phyloP scores from a whole-genome alignment of 2,113 vertebrate species.

The Actenoides hombroni region DNA sequence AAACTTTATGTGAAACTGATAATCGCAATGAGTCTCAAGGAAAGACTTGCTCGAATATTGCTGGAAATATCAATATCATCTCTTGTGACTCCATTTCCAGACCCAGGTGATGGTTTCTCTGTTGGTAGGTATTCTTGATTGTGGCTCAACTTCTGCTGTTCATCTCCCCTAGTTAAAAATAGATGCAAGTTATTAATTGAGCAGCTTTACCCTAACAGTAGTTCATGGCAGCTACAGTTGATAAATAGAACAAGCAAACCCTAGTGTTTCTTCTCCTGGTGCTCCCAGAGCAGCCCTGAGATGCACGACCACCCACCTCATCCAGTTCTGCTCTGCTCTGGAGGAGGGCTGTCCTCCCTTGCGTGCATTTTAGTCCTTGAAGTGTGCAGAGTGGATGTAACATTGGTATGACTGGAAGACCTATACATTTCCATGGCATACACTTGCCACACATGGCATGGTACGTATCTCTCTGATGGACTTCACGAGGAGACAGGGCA shows the following conservation, averaged over 20 bases:
- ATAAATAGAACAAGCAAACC: neutral
- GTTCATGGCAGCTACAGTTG: neutral
- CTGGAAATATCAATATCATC: neutral
- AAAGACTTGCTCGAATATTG: neutral
- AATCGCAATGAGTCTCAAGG: neutral
- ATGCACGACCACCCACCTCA: neutral
- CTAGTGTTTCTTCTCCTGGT: neutral
- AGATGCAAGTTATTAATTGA: neutral
- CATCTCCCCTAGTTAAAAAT: neutral
- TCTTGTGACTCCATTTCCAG: neutral
- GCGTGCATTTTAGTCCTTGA: accelerated
- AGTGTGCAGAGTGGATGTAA: neutral
- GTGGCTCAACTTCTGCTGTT: neutral
- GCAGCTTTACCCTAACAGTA: neutral
- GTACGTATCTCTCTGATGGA: neutral
- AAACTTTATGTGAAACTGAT: accelerated
- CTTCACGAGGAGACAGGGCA: neutral
- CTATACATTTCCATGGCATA: neutral
- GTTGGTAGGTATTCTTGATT: neutral
- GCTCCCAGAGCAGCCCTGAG: neutral
- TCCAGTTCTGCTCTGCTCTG: neutral
- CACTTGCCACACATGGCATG: too few relatives aligned
- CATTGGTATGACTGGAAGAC: too few relatives aligned
- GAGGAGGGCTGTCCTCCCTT: neutral
- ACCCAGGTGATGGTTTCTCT: neutral